These are phyloP conservation scores for Deilephila elpenor DNA, from an alignment of 2,888 invertebrate species.

Conservation along the genomic window DNA sequence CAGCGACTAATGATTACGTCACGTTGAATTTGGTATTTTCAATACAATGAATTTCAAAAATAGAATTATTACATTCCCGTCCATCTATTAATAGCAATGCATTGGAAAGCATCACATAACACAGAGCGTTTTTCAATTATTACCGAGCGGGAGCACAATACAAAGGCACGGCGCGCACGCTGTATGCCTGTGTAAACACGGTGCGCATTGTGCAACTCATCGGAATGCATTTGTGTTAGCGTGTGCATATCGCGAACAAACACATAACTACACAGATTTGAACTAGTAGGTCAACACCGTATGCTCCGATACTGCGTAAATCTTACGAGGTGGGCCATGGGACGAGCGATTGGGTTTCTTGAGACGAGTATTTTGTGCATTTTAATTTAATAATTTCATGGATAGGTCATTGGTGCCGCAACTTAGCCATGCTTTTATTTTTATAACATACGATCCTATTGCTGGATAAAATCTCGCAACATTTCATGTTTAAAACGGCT, in stretches of 20 bases:
- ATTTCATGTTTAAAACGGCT: no score
- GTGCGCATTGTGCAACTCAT: slow-evolving; percentile 33
- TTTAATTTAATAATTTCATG: no score
- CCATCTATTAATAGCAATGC: neutral
- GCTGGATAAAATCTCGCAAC: no score
- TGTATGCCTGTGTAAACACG: slow-evolving; percentile 15
- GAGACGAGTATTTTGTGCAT: no score
- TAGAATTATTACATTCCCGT: neutral
- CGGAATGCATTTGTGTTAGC: slow-evolving; percentile 41
- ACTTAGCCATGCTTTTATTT: no score
- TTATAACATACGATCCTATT: no score
- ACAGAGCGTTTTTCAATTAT: slow-evolving; percentile 17
- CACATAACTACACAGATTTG: slow-evolving; percentile 58
- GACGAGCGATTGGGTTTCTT: slow-evolving; percentile 16
- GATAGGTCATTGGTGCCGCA: no score
- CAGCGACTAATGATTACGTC: no score
- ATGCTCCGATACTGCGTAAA: slow-evolving; percentile 67
- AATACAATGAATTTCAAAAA: no score
- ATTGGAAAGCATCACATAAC: neutral
- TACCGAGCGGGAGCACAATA: slow-evolving; percentile 2
- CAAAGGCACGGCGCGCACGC: slow-evolving; percentile 1
- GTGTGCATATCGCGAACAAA: slow-evolving; percentile 44
- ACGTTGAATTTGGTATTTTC: no score
- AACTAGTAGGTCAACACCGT: slow-evolving; percentile 66
- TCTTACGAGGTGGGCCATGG: slow-evolving; percentile 58